Base-by-base conservation (phyloP, 2,888 invertebrate species). In the Cephus rjabovi region DNA sequence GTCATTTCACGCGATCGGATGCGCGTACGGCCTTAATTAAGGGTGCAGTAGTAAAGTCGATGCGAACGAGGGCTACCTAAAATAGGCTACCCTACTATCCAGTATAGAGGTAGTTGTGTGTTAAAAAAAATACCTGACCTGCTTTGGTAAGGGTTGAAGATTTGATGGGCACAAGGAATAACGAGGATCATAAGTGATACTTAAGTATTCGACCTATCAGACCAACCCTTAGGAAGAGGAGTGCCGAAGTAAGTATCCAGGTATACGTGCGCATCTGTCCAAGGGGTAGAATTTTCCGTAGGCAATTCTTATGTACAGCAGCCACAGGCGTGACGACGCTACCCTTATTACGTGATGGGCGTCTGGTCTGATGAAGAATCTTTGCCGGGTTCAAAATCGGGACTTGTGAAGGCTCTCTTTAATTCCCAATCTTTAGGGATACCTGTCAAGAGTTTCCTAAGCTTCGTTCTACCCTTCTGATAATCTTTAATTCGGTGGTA, bases 191-290 rank as follows among this genome's bases (percentile, higher is more conserved):
- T 82, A 84, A 84, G 81, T 80, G 79, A 70, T 77, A 81, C 81
- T 79, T 80, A 84, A 86, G 83, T 83, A 83, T 81, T 81, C 82
- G 83, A 86, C 85, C 85, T 82, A 84, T 85, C 83, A 82, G 69
- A 81, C 81, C 80, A 56, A 56, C 23, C 56, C 56, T 23, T 56
- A 56, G 56, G 23, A 56, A 56, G 4, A 23, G 23, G 23, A 56
- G 23, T 56, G 56, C 56, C 23, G 56, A 23, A 56, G 23, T 56
- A 23, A 56, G 3, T 56, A 23, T 56, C 56, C 23, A 23, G 56
- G 23, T 56, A 23, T 56, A 23, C 23, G 23, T 56, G 23, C 56
- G 2, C 56, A 56, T 56, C 23, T 23, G 56, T 23, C 23, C 56
- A 23, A 23, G 23, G 56, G 56, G 56, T 11, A 23, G 56, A 23